These are phyloP conservation scores for Ophion ellenae DNA, from an alignment of 2,888 invertebrate genomes.

Conservation along the genomic window DNA sequence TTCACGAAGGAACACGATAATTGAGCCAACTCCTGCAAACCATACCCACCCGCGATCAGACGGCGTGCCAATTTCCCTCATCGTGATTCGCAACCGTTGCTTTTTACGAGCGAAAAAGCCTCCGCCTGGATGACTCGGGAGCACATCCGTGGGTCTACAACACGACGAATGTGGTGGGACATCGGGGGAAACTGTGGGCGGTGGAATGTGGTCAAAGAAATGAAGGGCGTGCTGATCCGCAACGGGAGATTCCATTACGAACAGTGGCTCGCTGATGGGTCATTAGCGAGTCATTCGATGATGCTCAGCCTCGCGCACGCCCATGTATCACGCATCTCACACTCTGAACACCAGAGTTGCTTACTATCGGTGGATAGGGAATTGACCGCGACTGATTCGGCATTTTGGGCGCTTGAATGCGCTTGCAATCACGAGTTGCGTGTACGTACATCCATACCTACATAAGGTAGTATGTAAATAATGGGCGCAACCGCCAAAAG, in stretches of 20 bases:
- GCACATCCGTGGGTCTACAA: not conserved
- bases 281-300: constrained; percentile 65
- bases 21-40: constrained; percentile 21
- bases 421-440: constrained; percentile 52
- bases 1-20: constrained; percentile 28
- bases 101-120: constrained; percentile 15
- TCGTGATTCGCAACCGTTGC: constrained; percentile 3
- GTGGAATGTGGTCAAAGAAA: constrained; percentile 29
- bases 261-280: constrained; percentile 64
- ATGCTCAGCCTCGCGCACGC: constrained; percentile 33
- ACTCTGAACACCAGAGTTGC: constrained; percentile 31
- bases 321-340: constrained; percentile 48
- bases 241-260: constrained; percentile 54
- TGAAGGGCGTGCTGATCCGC: constrained; percentile 54
- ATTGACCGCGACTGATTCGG: constrained; percentile 58
- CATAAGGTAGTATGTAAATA: constrained; percentile 27
- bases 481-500: constrained; percentile 1
- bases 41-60: not conserved
- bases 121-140: not conserved
- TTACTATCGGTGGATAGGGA: constrained; percentile 43
- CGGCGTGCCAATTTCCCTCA: not conserved
- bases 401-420: constrained; percentile 59
- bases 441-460: not conserved
- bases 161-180: not conserved
- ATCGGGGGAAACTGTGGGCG: constrained; percentile 1